Evolutionary conservation across 2,888 invertebrate species (phyloP).

Genomic region (Drosophila atroscutellata): DNA sequence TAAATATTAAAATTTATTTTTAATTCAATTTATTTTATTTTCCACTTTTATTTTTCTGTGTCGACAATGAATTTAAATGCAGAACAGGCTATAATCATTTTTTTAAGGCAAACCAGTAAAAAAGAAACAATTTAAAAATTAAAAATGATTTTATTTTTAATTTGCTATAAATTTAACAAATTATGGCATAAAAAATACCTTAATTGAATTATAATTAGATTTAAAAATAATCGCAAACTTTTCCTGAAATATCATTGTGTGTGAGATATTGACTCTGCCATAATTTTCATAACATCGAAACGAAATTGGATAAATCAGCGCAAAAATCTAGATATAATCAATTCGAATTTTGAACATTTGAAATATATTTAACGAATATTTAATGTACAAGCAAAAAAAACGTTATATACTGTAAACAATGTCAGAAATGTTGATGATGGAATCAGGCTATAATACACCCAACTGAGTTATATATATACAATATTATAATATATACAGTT

Average conservation of each 20-base stretch:
- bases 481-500: constrained; percentile 17
- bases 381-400: background rate
- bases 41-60: background rate
- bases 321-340: too few species aligned
- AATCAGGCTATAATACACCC: background rate
- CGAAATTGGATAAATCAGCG: too few species aligned
- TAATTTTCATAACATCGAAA: background rate
- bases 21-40: background rate
- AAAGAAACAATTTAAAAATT: background rate
- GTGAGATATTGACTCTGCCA: background rate
- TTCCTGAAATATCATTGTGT: background rate
- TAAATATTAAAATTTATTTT: background rate
- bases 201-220: too few species aligned
- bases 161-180: background rate
- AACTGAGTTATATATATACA: background rate
- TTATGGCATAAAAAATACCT: too few species aligned
- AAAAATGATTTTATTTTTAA: background rate
- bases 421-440: background rate
- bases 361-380: background rate
- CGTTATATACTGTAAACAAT: background rate
- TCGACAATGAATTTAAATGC: background rate
- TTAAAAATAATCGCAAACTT: background rate
- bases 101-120: background rate
- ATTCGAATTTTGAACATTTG: too few species aligned
- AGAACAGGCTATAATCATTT: background rate